Evolutionary conservation across 1,140 invertebrate genomes (phyloP), one percentile per base, ranked within the genome.

Genomic region (Marisa cornuarietis): DNA sequence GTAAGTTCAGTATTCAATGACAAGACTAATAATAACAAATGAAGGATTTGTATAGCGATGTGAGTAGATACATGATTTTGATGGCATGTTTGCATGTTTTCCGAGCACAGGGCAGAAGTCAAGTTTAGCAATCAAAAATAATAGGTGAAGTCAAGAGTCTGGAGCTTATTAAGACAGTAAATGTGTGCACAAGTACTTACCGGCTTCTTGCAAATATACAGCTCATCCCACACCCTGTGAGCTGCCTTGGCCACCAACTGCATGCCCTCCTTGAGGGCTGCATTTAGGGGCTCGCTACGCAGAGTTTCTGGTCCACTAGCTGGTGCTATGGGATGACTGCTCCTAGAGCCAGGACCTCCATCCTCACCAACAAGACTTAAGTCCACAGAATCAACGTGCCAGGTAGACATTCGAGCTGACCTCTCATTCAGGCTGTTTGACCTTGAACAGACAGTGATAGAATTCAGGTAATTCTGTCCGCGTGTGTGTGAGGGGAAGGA

Each of bases 131-230:
- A 42, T 42, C 31, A 42, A 42, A 42, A 42, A 42, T 42, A 42
- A 42, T 6, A 42, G 31, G 31, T 42, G 31, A 42, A 42, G 31
- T 42, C n/a, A n/a, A n/a, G n/a, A n/a, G 31, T 42, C 0, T 6
- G 6, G 31, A 42, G 31, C 31, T 42, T 42, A 42, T 42, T 42
- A 42, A 42, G 31, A 42, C 31, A 71, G 13, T 13, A 24, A 24
- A 22, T 11, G 31, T 42, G 31, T 42, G 2, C 31, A 42, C n/a
- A 16, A 61, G 80, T 51, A 87, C 87, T 86, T 81, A 98, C 96
- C 0, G 96, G 96, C 91, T 99, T 99, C 88, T 99, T 99, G 86
- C 95, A 96, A 4, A 97, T 95, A 88, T 98, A 99, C 13, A 99
- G 91, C 90, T 99, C 97, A 86, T 98, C 97, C 98, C 98, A 99